Conservation (phyloP, 30 jellyfish, hydroid and myxozoan genomes). For the Cassiopea xamachana region DNA sequence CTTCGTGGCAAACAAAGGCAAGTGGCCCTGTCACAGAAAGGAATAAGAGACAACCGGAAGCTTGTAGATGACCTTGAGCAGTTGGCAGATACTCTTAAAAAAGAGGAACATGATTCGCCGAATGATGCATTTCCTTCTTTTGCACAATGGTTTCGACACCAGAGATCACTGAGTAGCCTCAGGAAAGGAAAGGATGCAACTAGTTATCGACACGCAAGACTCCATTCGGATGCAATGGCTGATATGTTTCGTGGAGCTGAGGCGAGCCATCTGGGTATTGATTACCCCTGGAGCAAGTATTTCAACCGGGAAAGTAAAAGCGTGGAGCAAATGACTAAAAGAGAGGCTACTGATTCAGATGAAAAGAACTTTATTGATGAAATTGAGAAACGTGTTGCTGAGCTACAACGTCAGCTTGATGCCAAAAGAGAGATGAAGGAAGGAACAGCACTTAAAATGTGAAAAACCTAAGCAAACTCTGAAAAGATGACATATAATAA, state of each 20-base stretch:
- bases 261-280: background rate
- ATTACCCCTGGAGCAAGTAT: slow-evolving; percentile 6
- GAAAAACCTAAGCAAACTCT: background rate
- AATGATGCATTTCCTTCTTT: background rate
- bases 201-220: background rate
- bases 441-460: slow-evolving; percentile 16
- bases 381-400: slow-evolving; percentile 60
- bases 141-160: background rate
- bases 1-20: background rate
- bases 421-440: background rate
- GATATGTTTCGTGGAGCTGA: slow-evolving; percentile 1
- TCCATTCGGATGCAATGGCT: background rate
- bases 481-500: too few species aligned
- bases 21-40: background rate
- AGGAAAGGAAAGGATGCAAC: background rate
- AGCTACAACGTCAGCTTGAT: slow-evolving; percentile 15
- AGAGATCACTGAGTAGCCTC: background rate
- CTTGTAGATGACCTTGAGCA: background rate
- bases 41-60: background rate
- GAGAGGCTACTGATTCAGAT: background rate
- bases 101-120: background rate
- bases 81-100: background rate
- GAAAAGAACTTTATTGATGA: slow-evolving; percentile 19
- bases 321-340: too few species aligned
- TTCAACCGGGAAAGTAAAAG: background rate